A percentile compares a stretch with the other conserved stretches of the same genome.
Conservation (phyloP, 1,140 invertebrate genomes). For the Lucilia sericata region DNA sequence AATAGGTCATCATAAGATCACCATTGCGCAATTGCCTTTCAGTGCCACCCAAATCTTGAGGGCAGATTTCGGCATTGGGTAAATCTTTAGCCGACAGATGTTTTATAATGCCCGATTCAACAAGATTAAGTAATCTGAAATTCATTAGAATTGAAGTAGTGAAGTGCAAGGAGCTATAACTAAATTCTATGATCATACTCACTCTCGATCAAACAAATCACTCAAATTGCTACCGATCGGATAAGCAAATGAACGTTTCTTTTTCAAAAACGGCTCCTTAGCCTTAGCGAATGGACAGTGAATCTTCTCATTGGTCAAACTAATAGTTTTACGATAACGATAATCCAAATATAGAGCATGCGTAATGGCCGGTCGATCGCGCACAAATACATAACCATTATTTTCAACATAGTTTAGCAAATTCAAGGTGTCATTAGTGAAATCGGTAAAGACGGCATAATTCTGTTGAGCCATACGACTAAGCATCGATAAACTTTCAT, state of each 20-base stretch:
- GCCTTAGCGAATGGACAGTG: slow-evolving; percentile 81
- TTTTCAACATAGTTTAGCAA: slow-evolving; percentile 68
- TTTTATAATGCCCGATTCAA: slow-evolving; percentile 80
- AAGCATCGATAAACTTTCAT: slow-evolving; percentile 61
- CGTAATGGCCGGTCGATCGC: slow-evolving; percentile 75
- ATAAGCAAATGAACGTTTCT: slow-evolving; percentile 78
- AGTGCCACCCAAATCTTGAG: slow-evolving; percentile 81
- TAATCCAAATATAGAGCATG: slow-evolving; percentile 78
- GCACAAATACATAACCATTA: slow-evolving; percentile 74
- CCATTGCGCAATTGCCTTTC: slow-evolving; percentile 80
- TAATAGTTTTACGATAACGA: slow-evolving; percentile 72
- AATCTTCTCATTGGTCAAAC: slow-evolving; percentile 70
- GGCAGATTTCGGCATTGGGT: slow-evolving; percentile 81
- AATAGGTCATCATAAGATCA: slow-evolving; percentile 75
- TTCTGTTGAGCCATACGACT: slow-evolving; percentile 62
- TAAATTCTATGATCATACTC: slow-evolving; percentile 60
- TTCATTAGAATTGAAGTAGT: too few species aligned
- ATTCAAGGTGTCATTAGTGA: slow-evolving; percentile 66
- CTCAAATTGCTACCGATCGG: slow-evolving; percentile 72
- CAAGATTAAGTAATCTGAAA: slow-evolving; percentile 73
- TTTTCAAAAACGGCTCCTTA: slow-evolving; percentile 73
- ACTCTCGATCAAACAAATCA: slow-evolving; percentile 76
- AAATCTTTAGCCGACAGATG: slow-evolving; percentile 73
- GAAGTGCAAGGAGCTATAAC: too few species aligned
- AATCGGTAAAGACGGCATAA: slow-evolving; percentile 59